Conservation (phyloP, 2,113 vertebrate genomes). For the Rhodinocichla rosea region DNA sequence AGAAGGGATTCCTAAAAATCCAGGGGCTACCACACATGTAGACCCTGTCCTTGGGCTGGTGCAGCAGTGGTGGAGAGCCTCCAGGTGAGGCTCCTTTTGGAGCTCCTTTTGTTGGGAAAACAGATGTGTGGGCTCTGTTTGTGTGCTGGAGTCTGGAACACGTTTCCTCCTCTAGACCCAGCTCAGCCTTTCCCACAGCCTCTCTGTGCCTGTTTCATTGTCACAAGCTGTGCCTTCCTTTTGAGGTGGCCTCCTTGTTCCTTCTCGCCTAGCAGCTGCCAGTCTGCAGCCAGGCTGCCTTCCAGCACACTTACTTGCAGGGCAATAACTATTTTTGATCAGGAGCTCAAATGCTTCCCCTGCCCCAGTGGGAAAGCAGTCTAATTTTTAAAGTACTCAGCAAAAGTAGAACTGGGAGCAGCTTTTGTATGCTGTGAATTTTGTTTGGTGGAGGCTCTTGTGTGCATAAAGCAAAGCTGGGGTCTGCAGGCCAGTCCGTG, state of each 20-base stretch:
- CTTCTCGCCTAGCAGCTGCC: not conserved
- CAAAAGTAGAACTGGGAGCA: not conserved
- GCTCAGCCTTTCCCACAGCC: not conserved
- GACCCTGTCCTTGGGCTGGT: not conserved
- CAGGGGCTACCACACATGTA: fast-evolving
- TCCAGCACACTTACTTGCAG: not conserved
- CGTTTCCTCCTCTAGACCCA: not conserved
- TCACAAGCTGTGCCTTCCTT: not conserved
- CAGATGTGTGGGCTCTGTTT: fast-evolving
- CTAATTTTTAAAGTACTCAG: not conserved
- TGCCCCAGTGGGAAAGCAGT: not conserved
- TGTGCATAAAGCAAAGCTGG: not conserved
- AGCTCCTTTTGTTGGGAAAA: not conserved
- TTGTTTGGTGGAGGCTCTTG: not conserved
- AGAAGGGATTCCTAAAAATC: not conserved
- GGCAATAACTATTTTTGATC: not conserved
- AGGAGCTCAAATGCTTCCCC: not conserved
- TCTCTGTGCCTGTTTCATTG: not conserved
- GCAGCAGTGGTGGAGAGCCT: not conserved
- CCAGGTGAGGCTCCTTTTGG: not conserved
- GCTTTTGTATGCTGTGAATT: not conserved
- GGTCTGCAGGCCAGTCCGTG: not conserved
- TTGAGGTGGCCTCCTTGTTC: not conserved
- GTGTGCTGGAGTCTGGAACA: not conserved
- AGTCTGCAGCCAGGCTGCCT: not conserved